Evolutionary conservation across 2,113 vertebrate species (phyloP), one percentile per base, ranked within the genome.

Genomic region (Seriola aureovittata): DNA sequence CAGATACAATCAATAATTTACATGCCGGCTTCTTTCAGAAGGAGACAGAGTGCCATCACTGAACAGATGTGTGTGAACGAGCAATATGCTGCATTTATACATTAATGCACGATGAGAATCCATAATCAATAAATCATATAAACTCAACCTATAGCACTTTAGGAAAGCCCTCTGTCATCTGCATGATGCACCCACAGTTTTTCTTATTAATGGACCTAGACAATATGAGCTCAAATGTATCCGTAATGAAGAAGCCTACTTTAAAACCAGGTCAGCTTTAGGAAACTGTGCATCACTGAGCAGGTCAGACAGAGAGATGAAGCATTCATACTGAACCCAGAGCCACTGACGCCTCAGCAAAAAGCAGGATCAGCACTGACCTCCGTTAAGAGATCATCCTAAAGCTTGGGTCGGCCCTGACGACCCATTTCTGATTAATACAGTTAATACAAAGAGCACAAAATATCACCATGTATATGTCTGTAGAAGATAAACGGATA

Each of bases 1-100:
- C 67, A 67, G 46, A 13, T 40, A 36, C 5, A 75, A 57, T 75
- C 19, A 46, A n/a, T 72, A 17, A 71, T 60, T 82, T 55, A 92
- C 48, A 59, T 29, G 36, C 8, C 0, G 16, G 29, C 54, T 60
- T 58, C 32, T 25, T 54, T 64, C 12, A 23, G 11, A 29, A 34
- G n/a, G 23, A 50, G 44, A 64, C 14, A 58, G 38, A 59, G 46
- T 57, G 9, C 11, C 48, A 17, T 52, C 16, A 54, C 17, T 8
- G 8, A 23, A 52, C n/a, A 55, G 10, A 23, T 70, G 58, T 59
- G 32, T 48, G n/a, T 38, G 4, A 21, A 42, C 40, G 32, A 77
- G n/a, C 23, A 40, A 71, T 59, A 32, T 42, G 25, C 23, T 58
- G 13, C 29, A 8, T 63, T 16, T 14, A 34, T 38, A 46, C 10